Base-by-base conservation (phyloP, 2,888 invertebrate genomes). In the Tineola bisselliella region DNA sequence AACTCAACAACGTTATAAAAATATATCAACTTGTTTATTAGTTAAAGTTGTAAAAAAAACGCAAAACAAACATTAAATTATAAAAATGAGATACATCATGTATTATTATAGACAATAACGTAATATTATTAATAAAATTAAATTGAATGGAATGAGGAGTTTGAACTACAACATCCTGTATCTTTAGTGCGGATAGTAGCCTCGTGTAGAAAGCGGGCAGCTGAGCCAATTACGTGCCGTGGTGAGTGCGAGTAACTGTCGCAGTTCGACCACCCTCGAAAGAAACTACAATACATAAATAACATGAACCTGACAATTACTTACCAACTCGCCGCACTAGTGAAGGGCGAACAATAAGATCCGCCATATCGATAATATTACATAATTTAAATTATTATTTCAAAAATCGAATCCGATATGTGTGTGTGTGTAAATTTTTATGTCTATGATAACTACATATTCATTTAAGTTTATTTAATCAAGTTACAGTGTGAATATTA, bases 141-240 rank as follows among this genome's bases (percentile, higher is more conserved):
- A 3, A 38, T 38, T 12, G 38, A 12, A 38, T 10, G 6, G 10
- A 25, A 25, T 25, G 6, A 25, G 12, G 59, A 1, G 10, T 38
- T 59, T 59, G 31, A 31, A 17, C 33, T 59, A 31, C 15, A 73
- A 67, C 72, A 69, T 65, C 63, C 73, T 68, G 69, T 69, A 69
- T 64, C n/a, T 25, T 25, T 58, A 15, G 58, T 8, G 10, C 58
- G 17, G 58, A 58, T 52, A 60, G 59, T 62, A 62, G 65, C 63
- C 62, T 68, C 33, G 69, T 69, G 69, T 75, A 78, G 79, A 80
- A 79, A 79, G 77, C 76, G 74, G 18, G 56, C 58, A 25, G 33
- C 58, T 25, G 73, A 70, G 73, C 77, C 79, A 81, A 81, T 81
- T 81, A 81, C 75, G 69, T 66, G 70, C 64, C 63, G 52, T 18